These are phyloP conservation scores for Saccopteryx bilineata DNA, from an alignment of 2,113 vertebrate genomes.

Conservation along the genomic window DNA sequence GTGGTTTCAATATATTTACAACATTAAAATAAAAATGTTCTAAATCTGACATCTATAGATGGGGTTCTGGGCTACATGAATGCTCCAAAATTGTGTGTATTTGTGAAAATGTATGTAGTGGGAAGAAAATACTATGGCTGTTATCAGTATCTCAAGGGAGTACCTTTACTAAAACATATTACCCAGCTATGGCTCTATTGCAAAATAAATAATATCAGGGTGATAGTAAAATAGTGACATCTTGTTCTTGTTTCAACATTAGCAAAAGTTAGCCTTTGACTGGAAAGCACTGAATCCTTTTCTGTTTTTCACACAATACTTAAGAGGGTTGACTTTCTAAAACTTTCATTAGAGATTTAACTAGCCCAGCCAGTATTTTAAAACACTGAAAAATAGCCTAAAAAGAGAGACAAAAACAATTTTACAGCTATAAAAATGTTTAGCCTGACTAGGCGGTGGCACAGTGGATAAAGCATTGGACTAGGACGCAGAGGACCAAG, in stretches of 20 bases:
- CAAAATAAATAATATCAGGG: background rate
- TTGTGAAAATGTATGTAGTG: background rate
- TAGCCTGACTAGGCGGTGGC: too few relatives aligned
- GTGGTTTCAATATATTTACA: background rate
- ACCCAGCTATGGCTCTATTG: background rate
- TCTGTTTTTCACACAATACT: background rate
- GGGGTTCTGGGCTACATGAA: background rate
- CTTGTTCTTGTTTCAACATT: background rate
- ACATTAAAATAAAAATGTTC: background rate
- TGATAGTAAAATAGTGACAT: conserved; percentile 22
- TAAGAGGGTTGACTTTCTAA: conserved; percentile 2
- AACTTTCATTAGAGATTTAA: conserved; percentile 3
- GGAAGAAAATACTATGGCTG: background rate
- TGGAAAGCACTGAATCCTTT: background rate
- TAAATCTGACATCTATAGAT: background rate
- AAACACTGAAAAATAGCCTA: conserved; percentile 18
- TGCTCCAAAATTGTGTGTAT: background rate
- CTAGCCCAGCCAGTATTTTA: background rate
- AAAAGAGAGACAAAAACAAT: background rate
- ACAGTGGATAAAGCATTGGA: too few relatives aligned
- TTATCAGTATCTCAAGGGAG: conserved; percentile 21
- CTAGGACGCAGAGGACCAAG: too few relatives aligned
- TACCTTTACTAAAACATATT: conserved; percentile 30
- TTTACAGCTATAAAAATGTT: conserved; percentile 19
- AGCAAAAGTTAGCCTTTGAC: background rate